These are phyloP conservation scores for Babylonia areolata DNA, from an alignment of 1,140 invertebrate species.

Conservation along the genomic window DNA sequence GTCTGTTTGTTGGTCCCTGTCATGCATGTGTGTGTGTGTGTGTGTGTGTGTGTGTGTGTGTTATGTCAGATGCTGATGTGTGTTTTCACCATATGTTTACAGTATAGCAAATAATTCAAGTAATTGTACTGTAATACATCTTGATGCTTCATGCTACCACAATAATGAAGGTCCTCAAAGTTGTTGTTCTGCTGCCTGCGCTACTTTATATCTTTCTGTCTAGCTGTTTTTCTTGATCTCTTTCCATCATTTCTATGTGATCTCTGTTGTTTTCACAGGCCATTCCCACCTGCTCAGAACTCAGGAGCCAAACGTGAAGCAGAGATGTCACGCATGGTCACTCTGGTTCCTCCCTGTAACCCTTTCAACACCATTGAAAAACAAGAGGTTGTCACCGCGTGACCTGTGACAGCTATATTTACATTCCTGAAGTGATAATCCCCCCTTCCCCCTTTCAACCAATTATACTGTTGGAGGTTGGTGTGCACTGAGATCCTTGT, in stretches of 20 bases:
- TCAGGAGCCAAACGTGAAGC: constrained; percentile 64
- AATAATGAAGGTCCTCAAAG: no score
- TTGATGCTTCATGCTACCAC: no score
- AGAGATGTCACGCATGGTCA: constrained; percentile 74
- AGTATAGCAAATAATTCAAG: no score
- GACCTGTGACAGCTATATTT: not conserved
- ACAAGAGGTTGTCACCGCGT: constrained; percentile 32
- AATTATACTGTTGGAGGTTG: not conserved
- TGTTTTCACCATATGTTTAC: no score
- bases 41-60: constrained; percentile 13
- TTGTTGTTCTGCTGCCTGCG: no score
- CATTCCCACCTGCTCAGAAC: constrained; percentile 47
- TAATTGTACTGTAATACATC: no score
- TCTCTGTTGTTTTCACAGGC: constrained; percentile 35
- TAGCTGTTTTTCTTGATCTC: no score
- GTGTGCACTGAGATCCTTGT: not conserved
- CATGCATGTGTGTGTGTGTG: no score
- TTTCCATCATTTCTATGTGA: not conserved
- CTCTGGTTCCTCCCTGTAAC: constrained; percentile 72
- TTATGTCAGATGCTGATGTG: not conserved
- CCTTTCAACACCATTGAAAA: constrained; percentile 66
- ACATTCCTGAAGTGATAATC: not conserved
- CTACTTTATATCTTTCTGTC: no score
- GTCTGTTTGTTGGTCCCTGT: no score
- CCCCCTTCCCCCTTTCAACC: not conserved